Evolutionary conservation across 2,797 vertebrate genomes (phyloP), one percentile per base, ranked within the genome.

Genomic region (Hyperoplus lanceolatus): DNA sequence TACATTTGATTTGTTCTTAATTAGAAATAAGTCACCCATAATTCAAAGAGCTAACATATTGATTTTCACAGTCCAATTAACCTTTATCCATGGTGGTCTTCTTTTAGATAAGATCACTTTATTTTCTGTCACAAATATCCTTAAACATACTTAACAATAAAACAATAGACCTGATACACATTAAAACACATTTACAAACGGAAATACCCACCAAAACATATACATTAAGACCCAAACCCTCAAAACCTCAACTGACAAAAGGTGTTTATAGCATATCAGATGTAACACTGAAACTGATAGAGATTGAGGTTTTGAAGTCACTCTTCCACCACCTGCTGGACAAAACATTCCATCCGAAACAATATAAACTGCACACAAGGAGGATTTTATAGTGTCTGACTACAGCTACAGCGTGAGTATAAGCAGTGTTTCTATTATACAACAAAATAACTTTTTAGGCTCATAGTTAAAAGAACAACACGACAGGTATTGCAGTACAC

Each of bases 321-420:
- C 58, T 48, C 67, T 65, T 41, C 3, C 80, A 5, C 84, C 84
- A 68, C 57, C 87, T 81, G 45, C 74, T 87, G 91, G 88, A 83
- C 65, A 67, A 67, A 79, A 3, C 0, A 3, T 4, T 12, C 3
- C 3, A 38, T 50, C 1, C 13, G 56, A 56, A 63, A 43, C 13
- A 29, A 55, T 15, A 61, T 11, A 4, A 41, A 38, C 65, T 10
- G 43, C 13, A 8, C 18, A 36, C 8, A 14, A 16, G 43, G 13
- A 46, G 6, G 16, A 7, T 29, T 56, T 9, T 51, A 36, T 1
- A 43, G 39, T 5, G 6, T 42, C 0, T 39, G 46, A 13, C 6
- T 43, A 49, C 29, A 29, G n/a, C 68, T 13, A n/a, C 11, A 43
- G 3, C n/a, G 6, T 18, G 43, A 41, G 4, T 36, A 38, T 12